Percentiles rank a stretch among this genome's conserved stretches.
Evolutionary conservation across 2,113 vertebrate species (phyloP).

Genomic region (Otus sunia): DNA sequence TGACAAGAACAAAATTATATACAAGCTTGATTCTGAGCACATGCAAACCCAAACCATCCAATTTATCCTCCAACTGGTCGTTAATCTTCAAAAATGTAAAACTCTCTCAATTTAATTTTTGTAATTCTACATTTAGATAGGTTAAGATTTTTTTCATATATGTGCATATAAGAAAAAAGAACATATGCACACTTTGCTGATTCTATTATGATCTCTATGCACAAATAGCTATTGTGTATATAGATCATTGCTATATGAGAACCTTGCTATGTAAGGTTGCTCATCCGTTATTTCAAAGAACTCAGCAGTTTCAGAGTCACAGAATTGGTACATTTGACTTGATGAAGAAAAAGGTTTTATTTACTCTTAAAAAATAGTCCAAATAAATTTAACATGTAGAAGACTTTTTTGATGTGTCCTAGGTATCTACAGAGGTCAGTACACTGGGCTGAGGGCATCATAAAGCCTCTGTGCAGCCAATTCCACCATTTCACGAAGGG

Average conservation of each 20-base stretch:
- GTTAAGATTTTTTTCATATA: neutral
- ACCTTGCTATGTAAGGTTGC: neutral
- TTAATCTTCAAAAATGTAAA: neutral
- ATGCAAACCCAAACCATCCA: neutral
- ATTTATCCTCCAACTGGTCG: neutral
- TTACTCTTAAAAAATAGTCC: slow-evolving; percentile 31
- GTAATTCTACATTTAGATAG: neutral
- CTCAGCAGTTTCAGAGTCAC: neutral
- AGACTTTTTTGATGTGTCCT: neutral
- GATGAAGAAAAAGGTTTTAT: neutral
- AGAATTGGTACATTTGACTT: neutral
- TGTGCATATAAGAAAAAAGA: neutral
- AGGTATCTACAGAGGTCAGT: slow-evolving; percentile 65
- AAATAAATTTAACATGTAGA: neutral
- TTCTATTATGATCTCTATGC: neutral
- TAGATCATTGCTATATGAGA: too few relatives aligned
- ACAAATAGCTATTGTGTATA: neutral
- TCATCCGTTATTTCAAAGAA: neutral
- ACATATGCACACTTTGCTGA: neutral
- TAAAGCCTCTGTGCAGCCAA: slow-evolving; percentile 87
- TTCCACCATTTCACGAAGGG: slow-evolving; percentile 90
- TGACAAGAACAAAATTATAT: neutral
- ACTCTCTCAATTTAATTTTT: neutral
- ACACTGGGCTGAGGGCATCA: slow-evolving; percentile 84
- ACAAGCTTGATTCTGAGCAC: neutral